Evolutionary conservation across 2,797 vertebrate species (phyloP).

Genomic region (Halcyon chelicuti): DNA sequence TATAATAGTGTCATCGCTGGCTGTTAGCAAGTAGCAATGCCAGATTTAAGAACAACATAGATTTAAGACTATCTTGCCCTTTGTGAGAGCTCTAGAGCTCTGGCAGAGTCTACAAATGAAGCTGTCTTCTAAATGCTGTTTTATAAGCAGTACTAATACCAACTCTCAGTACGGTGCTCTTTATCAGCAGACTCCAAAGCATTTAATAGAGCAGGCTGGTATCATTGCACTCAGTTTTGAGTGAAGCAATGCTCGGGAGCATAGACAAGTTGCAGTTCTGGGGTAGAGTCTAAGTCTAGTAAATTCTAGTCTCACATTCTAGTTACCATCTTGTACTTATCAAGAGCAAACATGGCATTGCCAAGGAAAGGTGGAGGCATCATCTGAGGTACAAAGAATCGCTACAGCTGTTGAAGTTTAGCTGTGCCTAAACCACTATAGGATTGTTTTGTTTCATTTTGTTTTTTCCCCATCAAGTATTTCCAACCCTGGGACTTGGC

Average conservation of each 20-base stretch:
- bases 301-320: not conserved
- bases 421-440: not conserved
- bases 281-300: not conserved
- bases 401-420: not conserved
- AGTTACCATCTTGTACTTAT: not conserved
- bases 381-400: not conserved
- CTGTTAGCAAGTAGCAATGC: not conserved
- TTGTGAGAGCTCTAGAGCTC: not conserved
- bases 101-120: not conserved
- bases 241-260: not conserved
- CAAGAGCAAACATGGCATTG: not conserved
- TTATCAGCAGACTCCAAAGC: not conserved
- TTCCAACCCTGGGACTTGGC: not conserved
- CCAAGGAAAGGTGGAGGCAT: not conserved
- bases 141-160: not conserved
- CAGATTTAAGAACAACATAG: not conserved
- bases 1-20: not conserved
- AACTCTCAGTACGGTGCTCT: not conserved
- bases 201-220: not conserved
- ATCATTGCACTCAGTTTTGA: fast-evolving
- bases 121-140: not conserved
- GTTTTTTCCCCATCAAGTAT: not conserved
- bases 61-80: not conserved
- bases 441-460: too few species aligned
- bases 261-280: not conserved